phyloP scores from a whole-genome alignment of 2,113 vertebrate genomes.

The Notothenia rossii region DNA sequence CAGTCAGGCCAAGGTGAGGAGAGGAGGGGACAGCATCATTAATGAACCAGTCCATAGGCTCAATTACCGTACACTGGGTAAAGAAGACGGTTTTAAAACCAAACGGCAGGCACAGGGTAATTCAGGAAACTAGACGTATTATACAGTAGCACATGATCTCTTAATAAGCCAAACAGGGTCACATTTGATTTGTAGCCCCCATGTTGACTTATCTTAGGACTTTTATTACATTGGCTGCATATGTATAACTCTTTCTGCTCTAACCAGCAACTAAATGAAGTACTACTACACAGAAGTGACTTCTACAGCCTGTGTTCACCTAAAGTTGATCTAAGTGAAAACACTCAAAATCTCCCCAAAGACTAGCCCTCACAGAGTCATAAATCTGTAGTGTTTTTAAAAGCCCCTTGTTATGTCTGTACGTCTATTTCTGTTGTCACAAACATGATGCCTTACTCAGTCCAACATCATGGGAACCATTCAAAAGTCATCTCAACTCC shows the following conservation, averaged over 20 bases:
- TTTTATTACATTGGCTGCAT: background rate
- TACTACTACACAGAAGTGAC: conserved; percentile 1
- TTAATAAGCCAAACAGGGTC: conserved; percentile 3
- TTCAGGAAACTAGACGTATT: conserved; percentile 34
- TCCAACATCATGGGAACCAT: conserved; percentile 75
- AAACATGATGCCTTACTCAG: conserved; percentile 70
- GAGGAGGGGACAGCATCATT: conserved; percentile 68
- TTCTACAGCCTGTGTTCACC: conserved; percentile 34
- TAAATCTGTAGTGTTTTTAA: conserved; percentile 77
- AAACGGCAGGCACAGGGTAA: conserved; percentile 11
- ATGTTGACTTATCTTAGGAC: background rate
- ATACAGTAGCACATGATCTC: background rate
- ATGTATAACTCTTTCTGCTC: background rate
- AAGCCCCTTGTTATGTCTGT: conserved; percentile 75
- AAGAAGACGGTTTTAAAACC: conserved; percentile 59
- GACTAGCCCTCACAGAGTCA: conserved; percentile 64
- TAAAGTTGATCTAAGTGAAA: conserved; percentile 59
- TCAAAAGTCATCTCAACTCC: conserved; percentile 55
- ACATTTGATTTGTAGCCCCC: conserved; percentile 2
- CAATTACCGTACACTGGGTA: conserved; percentile 44
- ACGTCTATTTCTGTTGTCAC: conserved; percentile 77
- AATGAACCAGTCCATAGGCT: conserved; percentile 54
- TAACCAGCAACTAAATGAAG: conserved; percentile 9
- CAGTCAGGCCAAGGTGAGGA: conserved; percentile 61
- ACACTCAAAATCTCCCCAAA: conserved; percentile 58